phyloP scores from a whole-genome alignment of 2,888 invertebrate genomes.

The Nomada fucata region DNA sequence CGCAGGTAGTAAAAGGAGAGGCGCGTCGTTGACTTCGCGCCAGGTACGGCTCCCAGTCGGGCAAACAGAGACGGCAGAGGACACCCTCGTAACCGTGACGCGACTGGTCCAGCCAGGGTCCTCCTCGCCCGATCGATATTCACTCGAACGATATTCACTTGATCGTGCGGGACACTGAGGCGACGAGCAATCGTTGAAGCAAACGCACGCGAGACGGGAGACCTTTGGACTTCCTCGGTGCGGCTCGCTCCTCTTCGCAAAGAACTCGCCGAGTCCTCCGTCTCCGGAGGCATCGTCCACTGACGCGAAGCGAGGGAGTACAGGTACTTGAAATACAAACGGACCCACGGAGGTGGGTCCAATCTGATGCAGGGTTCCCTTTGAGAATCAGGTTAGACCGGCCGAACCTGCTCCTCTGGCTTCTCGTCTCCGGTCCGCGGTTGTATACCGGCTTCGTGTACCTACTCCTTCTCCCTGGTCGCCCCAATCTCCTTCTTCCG shows the following conservation, averaged over 20 bases:
- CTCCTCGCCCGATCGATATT: neutral
- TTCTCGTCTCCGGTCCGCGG: constrained; percentile 76
- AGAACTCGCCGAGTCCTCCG: constrained; percentile 68
- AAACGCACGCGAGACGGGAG: constrained; percentile 2
- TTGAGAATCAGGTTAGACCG: constrained; percentile 84
- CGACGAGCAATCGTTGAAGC: too few species aligned
- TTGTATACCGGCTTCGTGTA: constrained; percentile 72
- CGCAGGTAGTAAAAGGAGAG: constrained; percentile 54
- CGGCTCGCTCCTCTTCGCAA: constrained; percentile 57
- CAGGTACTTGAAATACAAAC: constrained; percentile 83
- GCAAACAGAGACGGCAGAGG: constrained; percentile 7
- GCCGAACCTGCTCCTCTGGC: constrained; percentile 83
- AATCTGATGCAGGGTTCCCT: constrained; percentile 82
- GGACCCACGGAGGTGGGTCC: constrained; percentile 82
- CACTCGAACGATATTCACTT: constrained; percentile 5
- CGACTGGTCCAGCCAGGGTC: neutral
- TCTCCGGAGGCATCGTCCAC: constrained; percentile 75
- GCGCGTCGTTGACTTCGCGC: constrained; percentile 20
- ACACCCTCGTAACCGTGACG: neutral
- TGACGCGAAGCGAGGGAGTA: constrained; percentile 81
- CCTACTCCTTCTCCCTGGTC: constrained; percentile 74
- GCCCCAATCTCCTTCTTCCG: constrained; percentile 79
- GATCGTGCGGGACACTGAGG: too few species aligned
- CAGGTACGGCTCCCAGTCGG: constrained; percentile 2
- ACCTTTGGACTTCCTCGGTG: constrained; percentile 22